Evolutionary conservation across 2,888 invertebrate genomes (phyloP), one percentile per base, ranked within the genome.

Genomic region (Scaptodrosophila latifasciaeformis): DNA sequence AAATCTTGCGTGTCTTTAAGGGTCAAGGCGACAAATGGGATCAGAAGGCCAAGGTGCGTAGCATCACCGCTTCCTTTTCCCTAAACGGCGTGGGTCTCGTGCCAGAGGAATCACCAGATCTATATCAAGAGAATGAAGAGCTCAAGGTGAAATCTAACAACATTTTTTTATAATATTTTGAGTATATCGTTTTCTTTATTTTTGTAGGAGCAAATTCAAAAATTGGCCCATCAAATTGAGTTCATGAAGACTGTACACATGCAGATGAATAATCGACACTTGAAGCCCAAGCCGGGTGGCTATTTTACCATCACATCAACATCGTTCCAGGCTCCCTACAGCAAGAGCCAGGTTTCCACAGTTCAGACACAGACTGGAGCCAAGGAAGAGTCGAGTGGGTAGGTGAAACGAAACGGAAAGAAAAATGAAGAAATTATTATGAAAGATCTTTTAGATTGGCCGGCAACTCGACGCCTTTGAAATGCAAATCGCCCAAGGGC

Each of bases 161-260:
- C 10, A 2, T 10, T 15, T 12, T n/a, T 6, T 13, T 10, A 34
- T n/a, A 24, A 12, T 24, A 17, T 12, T 51, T 31, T 10, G 27
- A 19, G 2, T 6, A 24, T 35, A 29, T 18, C n/a, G n/a, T 47
- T 10, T 29, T 30, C 17, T 12, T 30, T 30, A 39, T 42, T 29
- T 18, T 35, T 37, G 44, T 27, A 95, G 94, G 96, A 96, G 84
- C 95, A 96, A 87, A 92, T 96, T 27, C 96, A 96, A 80, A 96
- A 95, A 84, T 87, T 96, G 63, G 96, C 96, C 0, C 94, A 94
- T 18, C 95, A 96, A 86, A 95, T 96, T 70, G 96, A 96, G 86
- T 94, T 94, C 86, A 95, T 96, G 94, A 95, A 95, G 88, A 95
- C 95, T 85, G 95, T 96, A 15, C 94, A 95, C 82, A 96, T 96